A percentile compares a stretch with the other conserved stretches of the same genome.
phyloP scores from a whole-genome alignment of 2,888 invertebrate genomes.

The Nineta flava region DNA sequence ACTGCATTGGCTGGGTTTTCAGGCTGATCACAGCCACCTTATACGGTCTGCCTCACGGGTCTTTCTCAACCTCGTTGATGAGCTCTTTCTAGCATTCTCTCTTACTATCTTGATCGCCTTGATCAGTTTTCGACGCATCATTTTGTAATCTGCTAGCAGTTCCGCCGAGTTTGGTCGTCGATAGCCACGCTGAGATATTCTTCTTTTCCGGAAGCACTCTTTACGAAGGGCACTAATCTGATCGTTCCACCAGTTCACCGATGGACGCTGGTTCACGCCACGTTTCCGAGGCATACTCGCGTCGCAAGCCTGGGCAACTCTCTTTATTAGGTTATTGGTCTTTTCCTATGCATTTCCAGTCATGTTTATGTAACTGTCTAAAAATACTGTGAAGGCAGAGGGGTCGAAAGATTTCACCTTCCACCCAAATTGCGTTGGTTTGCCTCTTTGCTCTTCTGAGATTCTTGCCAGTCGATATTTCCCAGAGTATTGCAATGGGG shows the following conservation, averaged over 20 bases:
- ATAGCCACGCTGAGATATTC: not conserved
- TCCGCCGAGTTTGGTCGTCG: too few species aligned
- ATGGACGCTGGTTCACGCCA: too few species aligned
- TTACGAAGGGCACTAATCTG: too few species aligned
- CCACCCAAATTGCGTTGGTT: conserved; percentile 2
- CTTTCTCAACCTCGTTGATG: conserved; percentile 8
- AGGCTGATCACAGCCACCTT: conserved; percentile 2
- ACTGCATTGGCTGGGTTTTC: not conserved
- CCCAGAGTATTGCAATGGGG: conserved; percentile 10
- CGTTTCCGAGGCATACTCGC: not conserved
- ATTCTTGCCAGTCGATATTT: not conserved
- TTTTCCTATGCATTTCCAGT: not conserved
- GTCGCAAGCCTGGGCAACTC: conserved; percentile 1
- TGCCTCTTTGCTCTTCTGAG: conserved; percentile 1
- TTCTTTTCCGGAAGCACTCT: not conserved
- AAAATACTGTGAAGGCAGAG: not conserved
- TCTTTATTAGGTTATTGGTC: not conserved
- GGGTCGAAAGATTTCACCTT: conserved; percentile 4
- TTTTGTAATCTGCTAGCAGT: too few species aligned
- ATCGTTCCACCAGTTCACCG: too few species aligned
- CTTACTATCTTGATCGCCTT: too few species aligned
- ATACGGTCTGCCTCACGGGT: conserved; percentile 11
- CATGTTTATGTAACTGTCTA: not conserved
- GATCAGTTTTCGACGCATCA: too few species aligned
- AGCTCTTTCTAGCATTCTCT: too few species aligned